Evolutionary conservation across 1,140 invertebrate species (phyloP), one percentile per base, ranked within the genome.

Genomic region (Anastatus disparis): DNA sequence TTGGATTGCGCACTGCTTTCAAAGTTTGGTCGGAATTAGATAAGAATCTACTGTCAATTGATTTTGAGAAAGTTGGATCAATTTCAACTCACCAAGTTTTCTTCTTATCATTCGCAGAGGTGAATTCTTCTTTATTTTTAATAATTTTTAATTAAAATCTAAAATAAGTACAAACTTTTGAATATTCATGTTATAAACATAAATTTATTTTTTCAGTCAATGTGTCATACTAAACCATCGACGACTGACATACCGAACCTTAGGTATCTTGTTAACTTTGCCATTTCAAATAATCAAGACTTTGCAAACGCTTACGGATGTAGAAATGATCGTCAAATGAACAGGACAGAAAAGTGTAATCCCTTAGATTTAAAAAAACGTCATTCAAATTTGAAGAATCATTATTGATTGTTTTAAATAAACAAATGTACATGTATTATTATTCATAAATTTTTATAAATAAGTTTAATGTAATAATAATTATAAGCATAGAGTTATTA

Each of bases 101-200:
- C 42, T 72, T 62, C 22, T 8, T 62, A 0, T 62, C 64, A 1
- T 72, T 72, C n/a, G 63, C 70, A 10, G 56, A 72, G 52, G 70
- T 72, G 55, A 48, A 10, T n/a, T n/a, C n/a, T n/a, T n/a, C n/a
- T n/a, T n/a, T n/a, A n/a, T n/a, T n/a, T n/a, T n/a, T n/a, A n/a
- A n/a, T n/a, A n/a, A n/a, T n/a, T n/a, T n/a, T n/a, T n/a, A n/a
- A n/a, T n/a, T n/a, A n/a, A n/a, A n/a, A n/a, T n/a, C n/a, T n/a
- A n/a, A n/a, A n/a, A n/a, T n/a, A n/a, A n/a, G n/a, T n/a, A n/a
- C n/a, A n/a, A n/a, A n/a, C n/a, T n/a, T n/a, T n/a, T n/a, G n/a
- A n/a, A n/a, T n/a, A n/a, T n/a, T n/a, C n/a, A n/a, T n/a, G n/a
- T n/a, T n/a, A n/a, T n/a, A n/a, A n/a, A n/a, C n/a, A 35, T 53